Conservation (phyloP, 1,140 invertebrate species). For the Calycopis cecrops region DNA sequence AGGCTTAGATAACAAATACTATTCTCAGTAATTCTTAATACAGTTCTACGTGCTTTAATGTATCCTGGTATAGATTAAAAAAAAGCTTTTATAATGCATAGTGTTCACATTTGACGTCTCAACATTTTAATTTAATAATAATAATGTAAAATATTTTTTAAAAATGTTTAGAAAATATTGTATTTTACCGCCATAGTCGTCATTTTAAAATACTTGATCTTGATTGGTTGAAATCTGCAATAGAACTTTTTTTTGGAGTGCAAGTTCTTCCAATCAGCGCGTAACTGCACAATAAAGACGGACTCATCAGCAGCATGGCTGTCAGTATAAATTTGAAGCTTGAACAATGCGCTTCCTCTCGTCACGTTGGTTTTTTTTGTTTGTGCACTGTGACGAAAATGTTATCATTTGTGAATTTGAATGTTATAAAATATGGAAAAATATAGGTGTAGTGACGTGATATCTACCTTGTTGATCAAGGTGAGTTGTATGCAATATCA, state of each 20-base stretch:
- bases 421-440: conserved; percentile 64
- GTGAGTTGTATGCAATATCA: conserved; percentile 31
- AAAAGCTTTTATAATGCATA: no score
- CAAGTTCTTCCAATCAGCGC: conserved; percentile 76
- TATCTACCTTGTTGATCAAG: conserved; percentile 51
- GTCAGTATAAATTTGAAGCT: conserved; percentile 92
- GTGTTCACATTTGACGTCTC: no score
- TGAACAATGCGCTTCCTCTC: conserved; percentile 87
- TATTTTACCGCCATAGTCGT: conserved; percentile 35
- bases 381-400: conserved; percentile 70
- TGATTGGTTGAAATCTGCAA: conserved; percentile 51
- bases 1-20: no score
- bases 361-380: conserved; percentile 72
- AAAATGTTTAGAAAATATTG: neutral
- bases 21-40: no score
- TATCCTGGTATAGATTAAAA: no score
- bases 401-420: conserved; percentile 64
- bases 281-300: conserved; percentile 83
- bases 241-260: conserved; percentile 50
- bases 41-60: no score
- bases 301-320: conserved; percentile 87
- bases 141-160: neutral
- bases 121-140: no score
- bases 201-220: conserved; percentile 40
- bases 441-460: conserved; percentile 69